Base-by-base conservation (phyloP, 2,113 vertebrate species). In the Camelus dromedarius region DNA sequence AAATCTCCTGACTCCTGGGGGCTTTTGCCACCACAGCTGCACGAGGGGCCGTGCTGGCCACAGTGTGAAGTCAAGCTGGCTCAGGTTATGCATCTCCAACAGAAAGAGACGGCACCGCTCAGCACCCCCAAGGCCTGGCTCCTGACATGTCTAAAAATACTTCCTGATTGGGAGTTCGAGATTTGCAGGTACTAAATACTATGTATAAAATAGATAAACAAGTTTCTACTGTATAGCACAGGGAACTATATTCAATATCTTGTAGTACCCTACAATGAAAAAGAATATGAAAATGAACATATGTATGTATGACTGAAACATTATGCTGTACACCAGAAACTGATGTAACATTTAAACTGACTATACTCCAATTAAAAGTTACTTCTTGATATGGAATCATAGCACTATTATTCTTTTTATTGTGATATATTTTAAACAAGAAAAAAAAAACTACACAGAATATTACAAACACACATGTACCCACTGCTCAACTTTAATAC, bases 401-500 rank as follows among this genome's bases (percentile, higher is more conserved):
- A n/a, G 46, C 35, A 58, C 76, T 70, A 50, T 56, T 54, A 18
- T 48, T 84, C 16, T 38, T 79, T 73, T 85, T 38, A 83, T 15
- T 72, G 42, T 56, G 56, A 75, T 35, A 35, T 26, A 90, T 62
- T 96, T 93, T 81, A 88, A 89, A 85, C 5, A 81, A 79, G 4
- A 79, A 91, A 38, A n/a, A 91, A 73, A 56, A 66, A 77, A 70
- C 60, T 35, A 77, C 8, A 93, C 5, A 70, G n/a, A 94, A n/a
- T 48, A 28, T 56, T 88, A 95, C 30, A 70, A 62, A 93, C 9
- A 85, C 8, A 60, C 26, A 64, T 22, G 15, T 58, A 77, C 18
- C 77, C 66, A 93, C 26, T 54, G 20, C 30, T 77, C 48, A 58
- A 85, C 28, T 96, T 85, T 62, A 85, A 83, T 19, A 89, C 80